phyloP scores from a whole-genome alignment of 2,797 vertebrate species.

The Paramormyrops hopkinsi region DNA sequence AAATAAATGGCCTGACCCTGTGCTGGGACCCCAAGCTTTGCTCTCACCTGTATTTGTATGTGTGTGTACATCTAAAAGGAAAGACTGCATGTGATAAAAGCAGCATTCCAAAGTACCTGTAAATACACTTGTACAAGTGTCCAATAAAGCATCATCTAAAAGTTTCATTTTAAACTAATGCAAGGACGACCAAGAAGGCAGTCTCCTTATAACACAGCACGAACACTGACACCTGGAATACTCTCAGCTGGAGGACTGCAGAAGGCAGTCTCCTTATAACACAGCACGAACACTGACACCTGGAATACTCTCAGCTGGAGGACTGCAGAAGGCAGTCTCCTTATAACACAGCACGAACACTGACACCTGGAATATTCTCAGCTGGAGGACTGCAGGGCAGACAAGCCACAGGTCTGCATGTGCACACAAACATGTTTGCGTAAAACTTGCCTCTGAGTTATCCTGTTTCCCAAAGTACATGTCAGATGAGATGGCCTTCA shows the following conservation, averaged over 20 bases:
- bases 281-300: not conserved
- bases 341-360: not conserved
- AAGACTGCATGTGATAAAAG: not conserved
- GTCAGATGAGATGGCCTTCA: slow-evolving; percentile 91
- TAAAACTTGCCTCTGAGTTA: slow-evolving; percentile 66
- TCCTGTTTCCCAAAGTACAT: slow-evolving; percentile 94
- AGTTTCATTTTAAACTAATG: not conserved
- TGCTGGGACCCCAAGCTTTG: not conserved
- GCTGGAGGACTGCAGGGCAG: not conserved
- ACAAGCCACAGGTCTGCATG: not conserved
- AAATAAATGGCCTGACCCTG: not conserved
- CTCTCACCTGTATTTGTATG: not conserved
- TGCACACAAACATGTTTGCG: not conserved
- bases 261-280: no score
- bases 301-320: not conserved
- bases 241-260: no score
- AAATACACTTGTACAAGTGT: not conserved
- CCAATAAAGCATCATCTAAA: not conserved
- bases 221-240: no score
- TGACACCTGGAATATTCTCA: not conserved
- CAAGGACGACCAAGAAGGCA: not conserved
- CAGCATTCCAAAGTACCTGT: not conserved
- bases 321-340: not conserved
- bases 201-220: not conserved
- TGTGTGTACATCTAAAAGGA: not conserved